Evolutionary conservation across 2,797 vertebrate genomes (phyloP).

Genomic region (Bryconaethiops microstoma): DNA sequence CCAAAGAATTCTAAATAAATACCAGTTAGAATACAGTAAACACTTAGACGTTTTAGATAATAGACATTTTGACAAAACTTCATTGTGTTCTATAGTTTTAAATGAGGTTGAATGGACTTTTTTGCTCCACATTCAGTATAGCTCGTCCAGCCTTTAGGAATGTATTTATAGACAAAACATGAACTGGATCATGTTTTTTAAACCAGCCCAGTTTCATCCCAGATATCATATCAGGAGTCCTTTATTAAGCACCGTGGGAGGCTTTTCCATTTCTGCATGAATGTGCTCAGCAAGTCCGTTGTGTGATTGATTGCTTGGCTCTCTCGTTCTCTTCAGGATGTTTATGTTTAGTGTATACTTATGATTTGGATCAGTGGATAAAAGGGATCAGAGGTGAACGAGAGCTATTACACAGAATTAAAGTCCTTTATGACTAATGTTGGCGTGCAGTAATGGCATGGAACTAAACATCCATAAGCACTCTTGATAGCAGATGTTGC

Average conservation of each 20-base stretch:
- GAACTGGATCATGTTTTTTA: too few species aligned
- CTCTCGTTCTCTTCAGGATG: neutral
- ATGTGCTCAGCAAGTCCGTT: neutral
- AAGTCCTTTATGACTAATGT: slow-evolving; percentile 36
- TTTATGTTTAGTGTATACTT: neutral
- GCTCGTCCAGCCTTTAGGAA: too few species aligned
- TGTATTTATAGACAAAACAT: too few species aligned
- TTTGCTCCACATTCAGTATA: neutral
- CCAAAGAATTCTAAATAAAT: too few species aligned
- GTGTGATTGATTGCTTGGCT: neutral
- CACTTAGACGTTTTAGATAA: too few species aligned
- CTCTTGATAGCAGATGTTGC: slow-evolving; percentile 25
- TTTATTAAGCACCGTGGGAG: neutral
- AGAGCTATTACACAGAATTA: slow-evolving; percentile 22
- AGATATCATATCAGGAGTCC: neutral
- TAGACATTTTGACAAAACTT: too few species aligned
- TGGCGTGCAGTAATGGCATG: slow-evolving; percentile 37
- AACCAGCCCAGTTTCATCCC: neutral
- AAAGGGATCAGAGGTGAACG: slow-evolving; percentile 43
- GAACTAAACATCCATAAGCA: slow-evolving; percentile 16
- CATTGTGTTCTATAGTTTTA: too few species aligned
- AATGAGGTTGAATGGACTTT: neutral
- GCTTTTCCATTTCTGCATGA: neutral
- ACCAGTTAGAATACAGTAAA: too few species aligned
- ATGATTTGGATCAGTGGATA: slow-evolving; percentile 27